Conservation (phyloP, 2,113 vertebrate genomes). For the Tupaia tana region DNA sequence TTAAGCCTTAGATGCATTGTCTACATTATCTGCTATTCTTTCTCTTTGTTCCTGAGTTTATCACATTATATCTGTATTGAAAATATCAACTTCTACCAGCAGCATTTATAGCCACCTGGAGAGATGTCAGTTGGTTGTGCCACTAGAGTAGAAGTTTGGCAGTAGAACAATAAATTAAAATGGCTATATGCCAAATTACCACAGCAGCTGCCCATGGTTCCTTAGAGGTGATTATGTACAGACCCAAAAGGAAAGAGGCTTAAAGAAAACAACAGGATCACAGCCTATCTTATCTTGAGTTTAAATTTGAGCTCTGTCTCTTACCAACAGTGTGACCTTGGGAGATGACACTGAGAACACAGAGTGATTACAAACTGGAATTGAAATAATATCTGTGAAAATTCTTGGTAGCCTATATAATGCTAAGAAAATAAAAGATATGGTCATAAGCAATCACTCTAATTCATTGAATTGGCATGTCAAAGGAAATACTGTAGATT, state of each 20-base stretch:
- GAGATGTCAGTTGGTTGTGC: constrained; percentile 6
- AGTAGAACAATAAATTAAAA: not conserved
- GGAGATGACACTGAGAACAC: not conserved
- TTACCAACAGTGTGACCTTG: not conserved
- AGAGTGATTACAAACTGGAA: not conserved
- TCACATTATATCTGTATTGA: not conserved
- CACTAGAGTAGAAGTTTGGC: constrained; percentile 37
- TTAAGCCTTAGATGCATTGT: not conserved
- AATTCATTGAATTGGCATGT: no score
- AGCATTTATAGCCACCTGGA: not conserved
- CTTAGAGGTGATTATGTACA: not conserved
- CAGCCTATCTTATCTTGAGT: not conserved
- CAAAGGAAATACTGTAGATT: not conserved
- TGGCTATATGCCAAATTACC: not conserved
- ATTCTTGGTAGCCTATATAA: not conserved
- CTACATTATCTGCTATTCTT: not conserved
- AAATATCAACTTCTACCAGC: not conserved
- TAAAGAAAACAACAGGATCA: not conserved
- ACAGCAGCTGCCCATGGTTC: not conserved
- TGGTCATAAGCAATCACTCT: not conserved
- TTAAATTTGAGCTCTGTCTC: not conserved
- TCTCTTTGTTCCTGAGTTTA: constrained; percentile 8
- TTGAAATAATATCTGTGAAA: not conserved
- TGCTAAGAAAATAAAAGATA: not conserved
- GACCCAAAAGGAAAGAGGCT: not conserved